Conservation (phyloP, 1,140 invertebrate species). For the Drosophila dunni region DNA sequence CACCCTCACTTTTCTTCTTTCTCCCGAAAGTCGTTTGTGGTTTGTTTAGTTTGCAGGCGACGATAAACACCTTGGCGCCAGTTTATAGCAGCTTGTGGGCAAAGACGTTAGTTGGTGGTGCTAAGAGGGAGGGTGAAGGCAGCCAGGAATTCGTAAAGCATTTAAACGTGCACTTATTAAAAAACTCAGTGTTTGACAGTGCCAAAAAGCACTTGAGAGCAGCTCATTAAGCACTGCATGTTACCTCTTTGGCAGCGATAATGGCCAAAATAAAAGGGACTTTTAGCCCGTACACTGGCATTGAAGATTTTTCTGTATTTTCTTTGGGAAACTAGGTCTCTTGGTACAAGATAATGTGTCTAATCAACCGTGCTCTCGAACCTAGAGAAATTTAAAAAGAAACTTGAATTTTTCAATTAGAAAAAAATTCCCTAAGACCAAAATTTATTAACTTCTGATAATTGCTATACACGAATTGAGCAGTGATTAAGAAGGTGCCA, state of each 20-base stretch:
- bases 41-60: conserved; percentile 78
- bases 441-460: too few relatives aligned
- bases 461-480: too few relatives aligned
- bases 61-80: conserved; percentile 81
- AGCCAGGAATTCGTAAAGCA: background rate
- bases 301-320: too few relatives aligned
- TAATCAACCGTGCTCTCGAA: too few relatives aligned
- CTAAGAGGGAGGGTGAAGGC: too few relatives aligned
- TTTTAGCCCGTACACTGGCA: too few relatives aligned
- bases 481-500: too few relatives aligned
- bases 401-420: too few relatives aligned
- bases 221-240: conserved; percentile 6
- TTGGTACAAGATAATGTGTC: too few relatives aligned
- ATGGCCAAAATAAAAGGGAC: background rate
- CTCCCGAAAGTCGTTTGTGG: conserved; percentile 26
- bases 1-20: background rate
- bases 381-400: too few relatives aligned
- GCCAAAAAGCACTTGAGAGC: conserved; percentile 36
- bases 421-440: too few relatives aligned
- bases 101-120: background rate
- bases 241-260: conserved; percentile 54
- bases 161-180: conserved; percentile 10
- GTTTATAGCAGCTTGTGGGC: conserved; percentile 19
- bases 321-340: too few relatives aligned
- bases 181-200: conserved; percentile 41